phyloP scores from a whole-genome alignment of 2,888 invertebrate genomes.

The Balanococcus diminutus region DNA sequence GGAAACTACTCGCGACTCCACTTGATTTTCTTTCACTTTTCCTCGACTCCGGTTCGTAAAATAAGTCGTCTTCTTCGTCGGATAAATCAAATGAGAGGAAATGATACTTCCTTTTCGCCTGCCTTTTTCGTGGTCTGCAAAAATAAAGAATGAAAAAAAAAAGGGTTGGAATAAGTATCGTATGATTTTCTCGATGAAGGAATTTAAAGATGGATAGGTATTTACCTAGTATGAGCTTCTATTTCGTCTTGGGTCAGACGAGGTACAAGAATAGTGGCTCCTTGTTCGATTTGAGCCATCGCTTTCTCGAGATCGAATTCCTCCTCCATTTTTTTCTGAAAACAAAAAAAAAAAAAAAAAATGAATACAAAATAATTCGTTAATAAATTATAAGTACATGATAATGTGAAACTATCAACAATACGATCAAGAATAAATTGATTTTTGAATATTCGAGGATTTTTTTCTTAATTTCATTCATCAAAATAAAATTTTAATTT shows the following conservation, averaged over 20 bases:
- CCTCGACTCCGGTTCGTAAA: background rate
- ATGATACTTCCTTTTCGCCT: conserved; percentile 1
- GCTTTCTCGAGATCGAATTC: background rate
- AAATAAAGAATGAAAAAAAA: background rate
- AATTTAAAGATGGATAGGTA: background rate
- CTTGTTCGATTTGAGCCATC: background rate
- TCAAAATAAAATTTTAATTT: no score
- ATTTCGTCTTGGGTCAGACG: background rate
- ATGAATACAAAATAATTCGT: no score
- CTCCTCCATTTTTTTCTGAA: background rate
- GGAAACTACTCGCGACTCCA: background rate
- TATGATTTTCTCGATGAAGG: background rate
- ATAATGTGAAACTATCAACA: no score
- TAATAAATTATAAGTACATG: no score
- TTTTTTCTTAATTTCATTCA: no score
- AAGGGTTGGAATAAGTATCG: background rate
- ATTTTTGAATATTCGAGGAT: no score
- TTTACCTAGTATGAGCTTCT: background rate
- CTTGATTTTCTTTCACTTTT: background rate
- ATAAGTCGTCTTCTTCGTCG: conserved; percentile 10
- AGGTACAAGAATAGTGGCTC: background rate
- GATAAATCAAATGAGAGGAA: background rate
- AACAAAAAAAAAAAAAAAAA: no score
- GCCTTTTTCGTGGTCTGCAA: conserved; percentile 38
- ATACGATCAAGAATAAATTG: no score